A percentile compares a stretch with the other conserved stretches of the same genome.
These are phyloP conservation scores for Ptilodon capucinus DNA, from an alignment of 2,888 invertebrate species.

Conservation along the genomic window DNA sequence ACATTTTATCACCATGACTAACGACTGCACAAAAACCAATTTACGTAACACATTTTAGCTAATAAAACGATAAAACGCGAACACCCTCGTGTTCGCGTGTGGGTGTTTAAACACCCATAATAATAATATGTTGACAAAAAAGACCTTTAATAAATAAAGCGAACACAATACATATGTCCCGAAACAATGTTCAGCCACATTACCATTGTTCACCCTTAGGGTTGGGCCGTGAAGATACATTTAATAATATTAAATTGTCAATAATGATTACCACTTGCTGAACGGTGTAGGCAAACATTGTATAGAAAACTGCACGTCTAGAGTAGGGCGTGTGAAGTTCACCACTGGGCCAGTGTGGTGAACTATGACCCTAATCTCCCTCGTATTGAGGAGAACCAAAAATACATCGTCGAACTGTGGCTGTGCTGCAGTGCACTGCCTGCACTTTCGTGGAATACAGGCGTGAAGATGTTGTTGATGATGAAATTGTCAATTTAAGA, in stretches of 20 bases:
- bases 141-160: conserved; percentile 31
- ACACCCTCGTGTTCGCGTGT: no score
- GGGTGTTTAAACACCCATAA: conserved; percentile 19
- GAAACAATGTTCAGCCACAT: conserved; percentile 33
- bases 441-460: no score
- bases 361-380: no score
- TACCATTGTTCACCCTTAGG: conserved; percentile 40
- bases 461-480: no score
- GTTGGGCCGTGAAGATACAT: conserved; percentile 13
- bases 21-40: conserved; percentile 28
- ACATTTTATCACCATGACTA: conserved; percentile 13
- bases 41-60: conserved; percentile 5
- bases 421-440: no score
- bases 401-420: no score
- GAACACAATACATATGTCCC: conserved; percentile 33
- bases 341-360: no score
- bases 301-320: no score
- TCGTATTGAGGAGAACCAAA: no score
- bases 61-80: conserved; percentile 7
- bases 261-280: no score
- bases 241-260: conserved; percentile 7
- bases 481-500: no score
- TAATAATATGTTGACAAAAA: conserved; percentile 23
- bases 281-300: neutral
- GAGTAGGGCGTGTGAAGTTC: no score